Percentiles rank a stretch among this genome's conserved stretches.
These are phyloP conservation scores for Drosophila lacteicornis DNA, from an alignment of 1,140 invertebrate genomes.

Conservation along the genomic window DNA sequence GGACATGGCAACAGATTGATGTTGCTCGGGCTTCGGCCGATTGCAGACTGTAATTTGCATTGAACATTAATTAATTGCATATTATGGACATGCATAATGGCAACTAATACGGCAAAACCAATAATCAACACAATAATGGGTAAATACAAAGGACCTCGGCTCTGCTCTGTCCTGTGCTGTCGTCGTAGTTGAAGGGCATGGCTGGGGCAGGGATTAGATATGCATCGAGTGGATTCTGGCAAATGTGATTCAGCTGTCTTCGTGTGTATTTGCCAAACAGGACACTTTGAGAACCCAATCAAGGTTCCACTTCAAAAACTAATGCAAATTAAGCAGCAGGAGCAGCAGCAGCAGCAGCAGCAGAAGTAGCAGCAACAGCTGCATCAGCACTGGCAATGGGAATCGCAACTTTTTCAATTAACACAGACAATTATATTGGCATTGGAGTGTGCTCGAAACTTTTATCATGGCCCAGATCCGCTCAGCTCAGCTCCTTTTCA, in stretches of 20 bases:
- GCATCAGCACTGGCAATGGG: constrained; percentile 39
- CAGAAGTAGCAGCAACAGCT: constrained; percentile 35
- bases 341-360: constrained; percentile 35
- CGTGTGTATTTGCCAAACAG: constrained; percentile 22
- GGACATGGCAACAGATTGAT: constrained; percentile 42
- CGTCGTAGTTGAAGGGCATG: constrained; percentile 43
- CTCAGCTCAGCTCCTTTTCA: constrained; percentile 43
- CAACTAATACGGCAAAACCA: constrained; percentile 64
- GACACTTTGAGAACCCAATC: constrained; percentile 38
- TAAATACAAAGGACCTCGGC: constrained; percentile 54
- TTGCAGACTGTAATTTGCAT: constrained; percentile 72
- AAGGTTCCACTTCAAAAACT: constrained; percentile 42
- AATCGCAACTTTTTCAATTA: constrained; percentile 75
- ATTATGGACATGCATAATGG: constrained; percentile 51
- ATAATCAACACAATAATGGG: constrained; percentile 74
- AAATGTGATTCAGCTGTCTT: constrained; percentile 43
- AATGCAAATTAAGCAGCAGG: constrained; percentile 49
- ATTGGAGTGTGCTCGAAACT: constrained; percentile 67
- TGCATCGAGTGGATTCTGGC: constrained; percentile 39
- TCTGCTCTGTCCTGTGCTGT: constrained; percentile 2
- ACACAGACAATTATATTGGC: constrained; percentile 71
- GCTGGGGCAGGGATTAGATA: constrained; percentile 54
- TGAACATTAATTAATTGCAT: constrained; percentile 82
- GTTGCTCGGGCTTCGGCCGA: constrained; percentile 24
- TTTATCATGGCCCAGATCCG: constrained; percentile 54